Percentiles rank a stretch among this genome's conserved stretches.
Conservation (phyloP, 2,113 vertebrate genomes). For the Lagopus leucura region DNA sequence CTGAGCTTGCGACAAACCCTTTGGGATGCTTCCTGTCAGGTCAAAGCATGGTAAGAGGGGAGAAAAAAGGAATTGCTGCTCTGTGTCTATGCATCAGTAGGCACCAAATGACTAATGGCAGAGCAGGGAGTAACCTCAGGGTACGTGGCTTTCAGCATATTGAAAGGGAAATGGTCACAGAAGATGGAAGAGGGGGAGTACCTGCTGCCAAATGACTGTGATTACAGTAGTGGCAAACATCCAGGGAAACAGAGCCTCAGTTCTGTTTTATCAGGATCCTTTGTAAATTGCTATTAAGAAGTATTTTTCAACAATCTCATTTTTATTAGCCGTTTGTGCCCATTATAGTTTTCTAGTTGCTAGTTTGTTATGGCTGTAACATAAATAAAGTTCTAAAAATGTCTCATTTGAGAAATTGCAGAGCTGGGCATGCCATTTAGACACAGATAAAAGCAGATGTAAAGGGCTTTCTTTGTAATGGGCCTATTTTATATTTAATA, state of each 20-base stretch:
- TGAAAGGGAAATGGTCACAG: constrained; percentile 33
- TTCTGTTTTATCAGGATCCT: constrained; percentile 76
- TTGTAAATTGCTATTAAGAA: constrained; percentile 82
- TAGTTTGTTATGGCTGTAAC: constrained; percentile 85
- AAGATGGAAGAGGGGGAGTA: constrained; percentile 54
- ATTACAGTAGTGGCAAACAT: constrained; percentile 66
- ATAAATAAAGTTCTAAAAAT: constrained; percentile 89
- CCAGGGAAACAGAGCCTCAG: constrained; percentile 66
- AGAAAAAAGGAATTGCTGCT: not conserved
- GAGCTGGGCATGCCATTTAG: constrained; percentile 80
- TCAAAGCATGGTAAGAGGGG: not conserved
- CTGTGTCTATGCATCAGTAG: not conserved
- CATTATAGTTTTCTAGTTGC: constrained; percentile 86
- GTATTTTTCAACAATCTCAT: constrained; percentile 84
- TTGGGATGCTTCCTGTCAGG: not conserved
- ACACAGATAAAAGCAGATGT: constrained; percentile 79
- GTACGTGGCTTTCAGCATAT: constrained; percentile 15
- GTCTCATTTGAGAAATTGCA: constrained; percentile 85
- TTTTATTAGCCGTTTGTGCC: constrained; percentile 87
- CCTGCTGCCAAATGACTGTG: constrained; percentile 68
- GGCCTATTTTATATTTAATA: constrained; percentile 85
- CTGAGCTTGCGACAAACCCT: not conserved
- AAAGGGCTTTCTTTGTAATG: constrained; percentile 78
- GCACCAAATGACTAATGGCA: not conserved
- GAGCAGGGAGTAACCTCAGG: not conserved